Percentiles rank a stretch among this genome's conserved stretches.
phyloP scores from a whole-genome alignment of 2,888 invertebrate species.

The Diaperis boleti region DNA sequence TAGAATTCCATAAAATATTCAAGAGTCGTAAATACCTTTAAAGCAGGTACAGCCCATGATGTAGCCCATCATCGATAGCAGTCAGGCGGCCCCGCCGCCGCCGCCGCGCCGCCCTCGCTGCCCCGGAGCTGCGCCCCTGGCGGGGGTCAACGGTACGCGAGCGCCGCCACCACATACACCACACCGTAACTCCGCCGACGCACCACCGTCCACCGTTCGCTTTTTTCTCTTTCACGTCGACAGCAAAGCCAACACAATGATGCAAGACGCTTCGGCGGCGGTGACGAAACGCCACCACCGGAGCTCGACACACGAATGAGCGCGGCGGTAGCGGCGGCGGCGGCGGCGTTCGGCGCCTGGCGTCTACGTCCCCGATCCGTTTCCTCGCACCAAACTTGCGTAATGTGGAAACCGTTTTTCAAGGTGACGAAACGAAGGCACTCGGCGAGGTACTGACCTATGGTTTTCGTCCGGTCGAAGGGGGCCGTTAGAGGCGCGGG shows the following conservation, averaged over 20 bases:
- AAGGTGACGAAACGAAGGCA: constrained; percentile 30
- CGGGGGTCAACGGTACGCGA: constrained; percentile 18
- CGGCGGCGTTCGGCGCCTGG: constrained; percentile 42
- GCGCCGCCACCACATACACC: constrained; percentile 41
- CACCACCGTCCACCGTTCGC: constrained; percentile 1
- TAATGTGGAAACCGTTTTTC: constrained; percentile 38
- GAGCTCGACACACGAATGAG: constrained; percentile 46
- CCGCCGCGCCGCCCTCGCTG: constrained; percentile 53
- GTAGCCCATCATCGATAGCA: constrained; percentile 87
- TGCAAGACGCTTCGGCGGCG: background rate
- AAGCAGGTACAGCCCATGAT: constrained; percentile 95
- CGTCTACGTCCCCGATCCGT: constrained; percentile 41
- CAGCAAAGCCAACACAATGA: constrained; percentile 6
- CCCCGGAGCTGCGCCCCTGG: constrained; percentile 62
- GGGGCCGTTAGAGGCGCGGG: constrained; percentile 8
- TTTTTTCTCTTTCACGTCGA: too few relatives aligned
- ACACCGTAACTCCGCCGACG: constrained; percentile 3
- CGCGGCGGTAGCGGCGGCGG: constrained; percentile 28
- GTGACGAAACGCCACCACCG: constrained; percentile 37
- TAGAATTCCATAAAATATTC: too few relatives aligned
- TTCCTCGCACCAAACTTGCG: constrained; percentile 38
- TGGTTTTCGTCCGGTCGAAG: too few relatives aligned
- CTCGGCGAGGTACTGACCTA: constrained; percentile 22
- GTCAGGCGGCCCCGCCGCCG: constrained; percentile 67
- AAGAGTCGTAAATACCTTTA: too few relatives aligned